Evolutionary conservation across 2,888 invertebrate species (phyloP).

Genomic region (Dyspetes luteomarginatus): DNA sequence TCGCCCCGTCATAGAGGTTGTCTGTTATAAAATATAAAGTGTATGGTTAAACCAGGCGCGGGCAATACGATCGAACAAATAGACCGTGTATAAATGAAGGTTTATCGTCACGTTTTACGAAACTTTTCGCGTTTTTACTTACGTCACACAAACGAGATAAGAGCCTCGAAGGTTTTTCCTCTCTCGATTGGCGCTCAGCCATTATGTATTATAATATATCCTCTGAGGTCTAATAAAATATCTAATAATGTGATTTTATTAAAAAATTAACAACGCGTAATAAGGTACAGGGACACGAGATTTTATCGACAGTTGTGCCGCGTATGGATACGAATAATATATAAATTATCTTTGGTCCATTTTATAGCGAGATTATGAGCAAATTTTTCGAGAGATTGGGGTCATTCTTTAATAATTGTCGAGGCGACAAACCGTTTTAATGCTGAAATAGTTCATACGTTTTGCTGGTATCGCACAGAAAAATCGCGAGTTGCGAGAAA

Average conservation of each 20-base stretch:
- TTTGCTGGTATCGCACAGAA: background rate
- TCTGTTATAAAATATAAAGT: conserved; percentile 17
- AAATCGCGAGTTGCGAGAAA: background rate
- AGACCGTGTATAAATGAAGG: conserved; percentile 71
- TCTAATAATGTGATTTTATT: background rate
- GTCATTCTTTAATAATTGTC: background rate
- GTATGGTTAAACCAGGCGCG: conserved; percentile 37
- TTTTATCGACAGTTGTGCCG: conserved; percentile 38
- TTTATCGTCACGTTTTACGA: conserved; percentile 63
- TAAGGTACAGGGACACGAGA: conserved; percentile 33
- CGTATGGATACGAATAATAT: background rate
- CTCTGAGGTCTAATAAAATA: conserved; percentile 1
- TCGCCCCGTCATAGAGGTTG: conserved; percentile 21
- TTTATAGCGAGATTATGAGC: background rate
- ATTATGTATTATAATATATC: conserved; percentile 36
- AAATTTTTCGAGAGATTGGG: conserved; percentile 4
- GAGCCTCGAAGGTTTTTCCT: conserved; percentile 60
- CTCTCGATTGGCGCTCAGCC: conserved; percentile 56
- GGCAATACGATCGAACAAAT: conserved; percentile 65
- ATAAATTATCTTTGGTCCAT: conserved; percentile 6
- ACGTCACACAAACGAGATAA: conserved; percentile 59
- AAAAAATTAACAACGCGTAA: conserved; percentile 37
- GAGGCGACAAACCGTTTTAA: background rate
- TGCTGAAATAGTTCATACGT: background rate
- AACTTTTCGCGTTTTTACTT: conserved; percentile 61